A percentile compares a stretch with the other conserved stretches of the same genome.
These are phyloP conservation scores for Gobio gobio DNA, from an alignment of 2,113 vertebrate genomes.

Conservation along the genomic window DNA sequence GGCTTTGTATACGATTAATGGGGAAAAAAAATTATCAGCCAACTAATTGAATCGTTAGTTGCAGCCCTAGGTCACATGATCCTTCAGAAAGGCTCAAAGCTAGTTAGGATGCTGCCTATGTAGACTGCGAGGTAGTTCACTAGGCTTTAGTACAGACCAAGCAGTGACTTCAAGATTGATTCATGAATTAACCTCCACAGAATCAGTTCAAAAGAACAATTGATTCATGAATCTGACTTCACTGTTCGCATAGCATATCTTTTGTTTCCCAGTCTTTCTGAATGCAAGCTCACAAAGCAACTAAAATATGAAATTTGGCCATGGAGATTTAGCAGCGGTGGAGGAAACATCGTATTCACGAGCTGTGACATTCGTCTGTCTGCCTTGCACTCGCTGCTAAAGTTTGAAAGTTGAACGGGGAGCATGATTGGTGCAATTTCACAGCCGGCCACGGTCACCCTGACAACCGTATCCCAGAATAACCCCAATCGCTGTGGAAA, in stretches of 20 bases:
- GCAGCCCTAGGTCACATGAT: neutral
- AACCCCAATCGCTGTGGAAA: conserved; percentile 20
- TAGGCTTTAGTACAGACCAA: too few species aligned
- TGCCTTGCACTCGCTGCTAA: neutral
- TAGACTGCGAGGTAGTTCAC: too few species aligned
- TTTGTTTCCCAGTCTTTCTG: neutral
- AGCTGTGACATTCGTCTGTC: neutral
- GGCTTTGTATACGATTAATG: too few species aligned
- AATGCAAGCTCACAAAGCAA: neutral
- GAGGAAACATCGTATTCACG: neutral
- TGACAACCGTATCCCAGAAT: conserved; percentile 49
- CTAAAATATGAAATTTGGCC: neutral
- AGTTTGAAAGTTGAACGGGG: conserved; percentile 46
- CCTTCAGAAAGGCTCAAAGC: neutral
- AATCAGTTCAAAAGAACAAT: neutral
- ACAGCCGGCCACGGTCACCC: conserved; percentile 38
- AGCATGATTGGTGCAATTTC: conserved; percentile 46
- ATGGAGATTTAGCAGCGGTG: neutral
- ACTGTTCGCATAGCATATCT: neutral
- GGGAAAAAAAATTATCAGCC: too few species aligned
- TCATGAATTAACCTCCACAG: neutral
- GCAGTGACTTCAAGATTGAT: neutral
- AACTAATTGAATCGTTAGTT: too few species aligned
- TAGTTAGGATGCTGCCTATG: too few species aligned
- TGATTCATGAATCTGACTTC: neutral